Evolutionary conservation across 2,888 invertebrate genomes (phyloP), one percentile per base, ranked within the genome.

Genomic region (Nomada goodeniana): DNA sequence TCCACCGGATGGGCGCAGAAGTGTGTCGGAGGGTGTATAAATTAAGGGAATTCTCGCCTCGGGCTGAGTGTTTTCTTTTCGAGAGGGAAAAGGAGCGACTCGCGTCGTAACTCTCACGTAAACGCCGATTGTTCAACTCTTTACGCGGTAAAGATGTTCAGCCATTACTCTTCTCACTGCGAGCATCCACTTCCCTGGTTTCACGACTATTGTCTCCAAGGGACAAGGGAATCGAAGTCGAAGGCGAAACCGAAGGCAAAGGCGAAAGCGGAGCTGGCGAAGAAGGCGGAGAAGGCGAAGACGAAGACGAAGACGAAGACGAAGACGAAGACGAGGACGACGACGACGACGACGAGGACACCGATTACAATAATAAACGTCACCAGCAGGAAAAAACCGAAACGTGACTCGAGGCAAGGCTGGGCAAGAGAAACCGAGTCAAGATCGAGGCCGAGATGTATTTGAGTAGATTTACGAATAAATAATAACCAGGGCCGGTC

Each of bases 101-200:
- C 47, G 61, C 26, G 36, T 47, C 20, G 5, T n/a, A 42, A 75
- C 50, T 63, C 55, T 26, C 47, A 23, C 1, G 26, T 15, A 2
- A 50, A 23, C n/a, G 13, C n/a, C 44, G 44, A 59, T 64, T 60
- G n/a, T 47, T 36, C 36, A 36, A 36, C 36, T 36, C 59, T 13
- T 69, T 29, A 52, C 26, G 23, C 50, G 61, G 20, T 18, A 10
- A 7, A 52, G 36, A 52, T 63, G 80, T 63, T 68, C 80, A 72
- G 67, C 65, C 73, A 26, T 63, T 57, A 23, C 23, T 67, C 53
- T 44, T 57, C 36, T 36, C 60, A 9, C 44, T 7, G 11, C 7
- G 73, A 64, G 29, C 36, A 44, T 78, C 76, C 76, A 63, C 44
- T 64, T 44, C 1, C 44, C 26, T 52, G 18, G 57, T 29, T 73